phyloP scores from a whole-genome alignment of 2,113 vertebrate species.

The Morone chrysops region DNA sequence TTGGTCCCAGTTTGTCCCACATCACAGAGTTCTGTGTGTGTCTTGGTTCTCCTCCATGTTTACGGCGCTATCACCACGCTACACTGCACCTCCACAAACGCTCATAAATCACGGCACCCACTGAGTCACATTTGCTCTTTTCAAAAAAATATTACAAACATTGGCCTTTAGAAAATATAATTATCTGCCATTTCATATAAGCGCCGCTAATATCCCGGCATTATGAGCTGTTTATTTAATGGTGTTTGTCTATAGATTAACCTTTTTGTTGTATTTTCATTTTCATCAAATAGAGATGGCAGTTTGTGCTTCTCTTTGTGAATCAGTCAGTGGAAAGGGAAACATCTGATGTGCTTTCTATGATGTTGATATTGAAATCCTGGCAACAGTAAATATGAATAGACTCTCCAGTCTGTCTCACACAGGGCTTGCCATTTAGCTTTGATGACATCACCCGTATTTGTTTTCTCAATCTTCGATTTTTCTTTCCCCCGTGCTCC shows the following conservation, averaged over 20 bases:
- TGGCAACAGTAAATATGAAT: slow-evolving; percentile 72
- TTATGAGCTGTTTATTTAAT: slow-evolving; percentile 73
- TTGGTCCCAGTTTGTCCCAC: slow-evolving; percentile 4
- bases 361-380: slow-evolving; percentile 74
- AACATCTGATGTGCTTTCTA: slow-evolving; percentile 69
- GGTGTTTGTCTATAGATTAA: slow-evolving; percentile 81
- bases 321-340: slow-evolving; percentile 64
- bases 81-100: slow-evolving; percentile 63
- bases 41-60: slow-evolving; percentile 40
- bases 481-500: slow-evolving; percentile 32
- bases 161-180: slow-evolving; percentile 80
- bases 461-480: slow-evolving; percentile 81
- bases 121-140: slow-evolving; percentile 79
- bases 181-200: slow-evolving; percentile 76
- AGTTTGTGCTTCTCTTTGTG: slow-evolving; percentile 57
- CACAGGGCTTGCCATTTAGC: slow-evolving; percentile 82
- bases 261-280: slow-evolving; percentile 73
- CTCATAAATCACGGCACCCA: slow-evolving; percentile 80
- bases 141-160: slow-evolving; percentile 82
- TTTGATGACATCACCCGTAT: slow-evolving; percentile 74
- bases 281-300: slow-evolving; percentile 62
- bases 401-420: slow-evolving; percentile 73
- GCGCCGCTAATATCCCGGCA: slow-evolving; percentile 52
- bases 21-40: slow-evolving; percentile 26
- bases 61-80: slow-evolving; percentile 52